A percentile compares a stretch with the other conserved stretches of the same genome.
These are phyloP conservation scores for Siniperca undulata DNA, from an alignment of 2,797 vertebrate genomes.

Conservation along the genomic window DNA sequence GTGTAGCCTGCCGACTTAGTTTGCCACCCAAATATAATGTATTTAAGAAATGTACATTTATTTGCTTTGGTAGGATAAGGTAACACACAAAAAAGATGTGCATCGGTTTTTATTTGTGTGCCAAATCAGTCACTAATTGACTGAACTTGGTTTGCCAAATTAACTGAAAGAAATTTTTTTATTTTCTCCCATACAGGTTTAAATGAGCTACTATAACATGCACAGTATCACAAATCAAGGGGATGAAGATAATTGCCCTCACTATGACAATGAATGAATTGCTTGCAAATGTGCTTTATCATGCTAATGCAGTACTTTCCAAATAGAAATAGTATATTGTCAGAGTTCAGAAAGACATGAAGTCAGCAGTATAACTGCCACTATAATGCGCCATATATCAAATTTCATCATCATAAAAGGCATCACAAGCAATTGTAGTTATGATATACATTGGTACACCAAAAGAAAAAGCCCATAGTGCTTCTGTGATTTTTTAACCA, in stretches of 20 bases:
- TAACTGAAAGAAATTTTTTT: neutral
- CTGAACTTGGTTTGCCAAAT: neutral
- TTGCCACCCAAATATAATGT: slow-evolving; percentile 32
- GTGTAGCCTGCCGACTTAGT: slow-evolving; percentile 9
- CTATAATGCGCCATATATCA: neutral
- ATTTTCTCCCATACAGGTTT: slow-evolving; percentile 1
- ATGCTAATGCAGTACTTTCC: neutral
- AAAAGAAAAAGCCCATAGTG: neutral
- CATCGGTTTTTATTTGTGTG: neutral
- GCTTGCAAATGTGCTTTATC: slow-evolving; percentile 7
- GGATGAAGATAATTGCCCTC: neutral
- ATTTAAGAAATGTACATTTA: neutral
- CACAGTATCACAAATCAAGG: neutral
- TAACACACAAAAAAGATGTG: neutral
- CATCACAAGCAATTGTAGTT: neutral
- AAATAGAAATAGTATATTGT: neutral
- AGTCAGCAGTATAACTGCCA: neutral
- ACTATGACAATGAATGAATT: neutral
- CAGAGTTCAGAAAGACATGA: slow-evolving; percentile 4
- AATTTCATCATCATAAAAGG: neutral
- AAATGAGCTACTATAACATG: neutral
- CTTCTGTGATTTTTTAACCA: neutral
- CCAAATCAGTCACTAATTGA: neutral
- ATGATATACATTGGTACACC: neutral
- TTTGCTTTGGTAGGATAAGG: slow-evolving; percentile 13